phyloP scores from a whole-genome alignment of 2,888 invertebrate genomes.

The Eupithecia tripunctaria region DNA sequence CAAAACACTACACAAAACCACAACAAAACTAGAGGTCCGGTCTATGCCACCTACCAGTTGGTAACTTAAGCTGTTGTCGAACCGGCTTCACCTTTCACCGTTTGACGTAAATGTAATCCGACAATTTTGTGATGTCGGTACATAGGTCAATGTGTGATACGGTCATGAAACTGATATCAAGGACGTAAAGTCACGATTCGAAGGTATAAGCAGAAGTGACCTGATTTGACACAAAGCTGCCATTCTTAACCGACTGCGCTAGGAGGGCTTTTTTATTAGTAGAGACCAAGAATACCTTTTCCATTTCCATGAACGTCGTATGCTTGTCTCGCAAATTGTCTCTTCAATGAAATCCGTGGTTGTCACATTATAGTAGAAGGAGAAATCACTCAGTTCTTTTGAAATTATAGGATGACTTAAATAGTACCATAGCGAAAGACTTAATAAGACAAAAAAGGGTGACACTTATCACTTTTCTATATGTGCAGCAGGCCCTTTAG shows the following conservation, averaged over 20 bases:
- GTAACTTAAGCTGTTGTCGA: constrained; percentile 29
- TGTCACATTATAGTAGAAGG: not conserved
- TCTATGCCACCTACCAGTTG: constrained; percentile 17
- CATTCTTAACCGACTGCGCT: not conserved
- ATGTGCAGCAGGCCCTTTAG: not conserved
- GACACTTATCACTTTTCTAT: not conserved
- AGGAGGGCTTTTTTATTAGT: not conserved
- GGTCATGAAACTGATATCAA: constrained; percentile 8
- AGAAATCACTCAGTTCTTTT: not conserved
- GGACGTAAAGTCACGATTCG: not conserved
- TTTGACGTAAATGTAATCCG: constrained; percentile 50
- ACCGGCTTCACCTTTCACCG: constrained; percentile 53
- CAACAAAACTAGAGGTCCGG: constrained; percentile 31
- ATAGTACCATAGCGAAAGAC: too few species aligned
- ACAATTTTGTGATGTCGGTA: constrained; percentile 23
- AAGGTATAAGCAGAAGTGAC: not conserved
- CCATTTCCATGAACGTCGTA: not conserved
- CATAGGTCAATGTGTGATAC: constrained; percentile 12
- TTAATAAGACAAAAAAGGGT: not conserved
- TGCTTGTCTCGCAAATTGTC: not conserved
- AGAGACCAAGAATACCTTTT: not conserved
- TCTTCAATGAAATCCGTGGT: not conserved
- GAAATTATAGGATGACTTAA: not conserved
- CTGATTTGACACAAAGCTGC: not conserved
- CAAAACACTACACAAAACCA: constrained; percentile 28